Conservation (phyloP, 2,113 vertebrate genomes). For the Chamaetylas fuelleborni region DNA sequence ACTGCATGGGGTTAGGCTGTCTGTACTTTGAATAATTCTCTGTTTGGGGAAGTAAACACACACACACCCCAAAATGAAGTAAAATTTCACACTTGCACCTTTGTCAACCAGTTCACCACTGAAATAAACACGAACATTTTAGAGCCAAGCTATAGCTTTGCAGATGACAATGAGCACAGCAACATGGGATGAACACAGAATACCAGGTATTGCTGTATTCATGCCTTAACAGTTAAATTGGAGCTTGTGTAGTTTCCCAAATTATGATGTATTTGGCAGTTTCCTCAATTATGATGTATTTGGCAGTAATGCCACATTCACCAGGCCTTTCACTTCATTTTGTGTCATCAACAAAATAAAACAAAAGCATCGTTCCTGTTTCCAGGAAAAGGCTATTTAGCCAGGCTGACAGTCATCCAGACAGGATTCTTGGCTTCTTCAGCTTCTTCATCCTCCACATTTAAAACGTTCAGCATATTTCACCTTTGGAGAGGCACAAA, state of each 20-base stretch:
- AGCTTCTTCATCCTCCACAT: not conserved
- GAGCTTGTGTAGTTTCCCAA: not conserved
- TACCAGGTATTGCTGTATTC: not conserved
- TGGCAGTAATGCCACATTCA: not conserved
- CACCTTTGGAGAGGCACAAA: not conserved
- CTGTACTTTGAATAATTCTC: not conserved
- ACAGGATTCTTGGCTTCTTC: not conserved
- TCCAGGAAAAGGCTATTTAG: not conserved
- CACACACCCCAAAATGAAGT: not conserved
- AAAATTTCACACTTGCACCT: not conserved
- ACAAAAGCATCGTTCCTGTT: not conserved
- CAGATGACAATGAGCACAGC: not conserved
- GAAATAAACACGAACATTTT: not conserved
- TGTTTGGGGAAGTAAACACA: not conserved
- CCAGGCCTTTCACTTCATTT: not conserved
- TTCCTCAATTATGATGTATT: not conserved
- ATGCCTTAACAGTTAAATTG: not conserved
- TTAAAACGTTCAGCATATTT: not conserved
- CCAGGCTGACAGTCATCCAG: not conserved
- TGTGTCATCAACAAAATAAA: not conserved
- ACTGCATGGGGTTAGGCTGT: not conserved
- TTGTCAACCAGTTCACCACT: not conserved
- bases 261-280: not conserved
- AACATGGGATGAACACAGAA: not conserved
- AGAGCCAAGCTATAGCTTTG: not conserved